phyloP scores from a whole-genome alignment of 2,888 invertebrate species.

The Agrochola circellaris region DNA sequence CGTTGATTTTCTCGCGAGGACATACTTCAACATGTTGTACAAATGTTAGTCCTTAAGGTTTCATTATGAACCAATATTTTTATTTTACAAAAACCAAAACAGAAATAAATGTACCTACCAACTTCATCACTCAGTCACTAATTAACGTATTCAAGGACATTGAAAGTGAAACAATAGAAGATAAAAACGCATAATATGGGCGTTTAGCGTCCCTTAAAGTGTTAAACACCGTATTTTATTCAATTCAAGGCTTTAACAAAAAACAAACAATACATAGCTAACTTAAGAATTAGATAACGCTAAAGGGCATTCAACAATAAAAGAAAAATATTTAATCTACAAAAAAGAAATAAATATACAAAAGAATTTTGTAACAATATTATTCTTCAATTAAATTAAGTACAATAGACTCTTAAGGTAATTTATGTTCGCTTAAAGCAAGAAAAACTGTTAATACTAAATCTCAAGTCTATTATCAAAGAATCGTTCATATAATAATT shows the following conservation, averaged over 20 bases:
- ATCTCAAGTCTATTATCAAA: conserved; percentile 4
- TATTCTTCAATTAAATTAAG: conserved; percentile 6
- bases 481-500: not conserved
- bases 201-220: too few relatives aligned
- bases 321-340: conserved; percentile 18
- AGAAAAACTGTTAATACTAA: not conserved
- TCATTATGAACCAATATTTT: not conserved
- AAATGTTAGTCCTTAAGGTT: not conserved
- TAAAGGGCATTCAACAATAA: not conserved
- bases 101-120: not conserved
- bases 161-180: too few relatives aligned
- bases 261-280: not conserved
- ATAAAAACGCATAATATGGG: too few relatives aligned
- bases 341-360: conserved; percentile 8
- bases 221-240: not conserved
- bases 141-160: not conserved
- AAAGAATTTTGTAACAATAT: conserved; percentile 12
- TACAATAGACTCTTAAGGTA: conserved; percentile 13
- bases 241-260: not conserved
- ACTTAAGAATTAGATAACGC: not conserved
- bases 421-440: conserved; percentile 22
- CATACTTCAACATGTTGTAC: not conserved
- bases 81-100: not conserved
- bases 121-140: not conserved
- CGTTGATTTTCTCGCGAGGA: not conserved